Conservation (phyloP, 2,888 invertebrate species). For the Machimus atricapillus region DNA sequence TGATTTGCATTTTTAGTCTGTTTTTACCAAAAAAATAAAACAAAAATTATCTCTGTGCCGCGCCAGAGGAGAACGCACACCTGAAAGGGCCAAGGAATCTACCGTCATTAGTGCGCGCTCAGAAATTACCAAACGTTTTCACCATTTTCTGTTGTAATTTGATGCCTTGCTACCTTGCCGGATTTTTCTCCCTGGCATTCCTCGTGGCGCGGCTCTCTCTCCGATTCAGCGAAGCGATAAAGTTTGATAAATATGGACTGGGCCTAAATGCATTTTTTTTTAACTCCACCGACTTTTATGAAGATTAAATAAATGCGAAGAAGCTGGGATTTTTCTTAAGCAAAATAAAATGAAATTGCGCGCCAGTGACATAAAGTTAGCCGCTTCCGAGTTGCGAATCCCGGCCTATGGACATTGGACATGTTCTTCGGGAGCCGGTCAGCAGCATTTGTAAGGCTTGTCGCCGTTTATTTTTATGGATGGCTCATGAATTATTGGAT, state of each 20-base stretch:
- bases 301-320: conserved; percentile 26
- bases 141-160: conserved; percentile 53
- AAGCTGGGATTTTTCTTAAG: neutral
- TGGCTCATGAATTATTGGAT: neutral
- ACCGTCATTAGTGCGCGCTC: conserved; percentile 19
- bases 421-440: neutral
- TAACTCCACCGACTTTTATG: neutral
- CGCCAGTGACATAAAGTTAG: conserved; percentile 17
- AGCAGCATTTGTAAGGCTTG: conserved; percentile 2
- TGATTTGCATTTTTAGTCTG: conserved; percentile 7
- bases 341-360: conserved; percentile 33
- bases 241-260: conserved; percentile 41
- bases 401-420: neutral
- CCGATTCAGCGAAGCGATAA: conserved; percentile 36
- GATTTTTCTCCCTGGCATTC: conserved; percentile 2
- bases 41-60: neutral
- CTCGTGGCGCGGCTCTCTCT: neutral
- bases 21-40: neutral
- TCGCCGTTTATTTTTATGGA: conserved; percentile 17
- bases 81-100: conserved; percentile 18
- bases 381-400: conserved; percentile 25
- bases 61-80: neutral
- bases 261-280: conserved; percentile 18
- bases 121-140: conserved; percentile 41
- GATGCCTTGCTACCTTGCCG: conserved; percentile 50